phyloP scores from a whole-genome alignment of 37 sponge, comb jelly and placozoan species.

The Crambe crambe region DNA sequence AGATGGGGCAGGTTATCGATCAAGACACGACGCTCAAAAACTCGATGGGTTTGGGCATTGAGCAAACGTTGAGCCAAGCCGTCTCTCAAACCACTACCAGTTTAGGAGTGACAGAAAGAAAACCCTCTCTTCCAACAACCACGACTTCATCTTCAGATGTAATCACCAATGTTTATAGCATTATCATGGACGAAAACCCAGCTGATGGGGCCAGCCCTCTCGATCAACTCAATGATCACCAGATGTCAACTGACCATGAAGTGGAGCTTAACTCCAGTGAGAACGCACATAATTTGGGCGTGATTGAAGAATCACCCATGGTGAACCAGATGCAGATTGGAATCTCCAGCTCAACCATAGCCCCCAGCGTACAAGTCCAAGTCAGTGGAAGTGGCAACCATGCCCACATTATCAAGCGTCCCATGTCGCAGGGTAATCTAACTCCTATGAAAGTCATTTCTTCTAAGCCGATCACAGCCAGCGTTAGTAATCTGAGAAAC shows the following conservation, averaged over 20 bases:
- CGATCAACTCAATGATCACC: conserved; percentile 13
- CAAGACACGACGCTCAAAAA: conserved; percentile 40
- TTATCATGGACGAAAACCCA: conserved; percentile 38
- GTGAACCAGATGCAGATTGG: conserved; percentile 12
- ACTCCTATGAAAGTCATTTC: neutral
- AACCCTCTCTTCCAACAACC: neutral
- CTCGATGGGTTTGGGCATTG: neutral
- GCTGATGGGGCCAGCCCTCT: conserved; percentile 2
- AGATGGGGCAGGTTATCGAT: conserved; percentile 54
- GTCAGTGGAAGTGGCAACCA: neutral
- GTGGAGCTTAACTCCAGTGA: conserved; percentile 6
- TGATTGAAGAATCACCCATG: neutral
- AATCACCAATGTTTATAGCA: conserved; percentile 53
- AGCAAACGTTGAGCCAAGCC: neutral
- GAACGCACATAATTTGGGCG: neutral
- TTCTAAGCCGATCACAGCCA: neutral
- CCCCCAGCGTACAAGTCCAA: neutral
- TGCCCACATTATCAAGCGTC: neutral
- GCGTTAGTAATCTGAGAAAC: neutral
- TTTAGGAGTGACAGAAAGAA: neutral
- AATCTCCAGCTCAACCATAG: neutral
- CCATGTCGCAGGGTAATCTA: neutral
- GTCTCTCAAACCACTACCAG: neutral
- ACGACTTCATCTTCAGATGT: conserved; percentile 17
- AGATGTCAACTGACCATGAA: conserved; percentile 5